Conservation (phyloP, 2,113 vertebrate species). For the Ceyx melanurus region DNA sequence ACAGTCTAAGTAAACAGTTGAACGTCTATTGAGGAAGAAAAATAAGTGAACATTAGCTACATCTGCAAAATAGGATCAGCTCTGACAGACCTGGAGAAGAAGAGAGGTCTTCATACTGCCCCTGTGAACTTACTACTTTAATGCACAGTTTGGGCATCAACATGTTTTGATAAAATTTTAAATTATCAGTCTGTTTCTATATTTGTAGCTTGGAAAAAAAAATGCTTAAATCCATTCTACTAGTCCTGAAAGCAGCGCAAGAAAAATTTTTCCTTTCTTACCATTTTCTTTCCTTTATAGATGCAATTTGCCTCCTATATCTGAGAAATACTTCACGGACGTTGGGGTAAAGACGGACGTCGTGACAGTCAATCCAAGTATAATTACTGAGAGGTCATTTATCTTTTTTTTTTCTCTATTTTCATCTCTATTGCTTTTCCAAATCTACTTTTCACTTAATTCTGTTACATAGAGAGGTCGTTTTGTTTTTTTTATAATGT, state of each 20-base stretch:
- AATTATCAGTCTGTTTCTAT: background rate
- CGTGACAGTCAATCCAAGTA: slow-evolving; percentile 97
- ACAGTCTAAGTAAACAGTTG: background rate
- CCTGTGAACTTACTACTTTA: background rate
- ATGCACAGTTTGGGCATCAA: background rate
- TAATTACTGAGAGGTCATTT: slow-evolving; percentile 92
- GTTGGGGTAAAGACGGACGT: slow-evolving; percentile 95
- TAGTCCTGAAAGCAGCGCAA: background rate
- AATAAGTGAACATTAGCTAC: background rate
- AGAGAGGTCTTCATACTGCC: background rate
- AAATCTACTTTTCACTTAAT: background rate
- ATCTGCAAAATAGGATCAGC: background rate
- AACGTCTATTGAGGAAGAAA: background rate
- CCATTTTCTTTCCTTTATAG: slow-evolving; percentile 68
- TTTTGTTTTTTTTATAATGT: background rate
- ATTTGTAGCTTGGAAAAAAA: background rate
- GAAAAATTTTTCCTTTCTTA: background rate
- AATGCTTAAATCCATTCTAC: background rate
- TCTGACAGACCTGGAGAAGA: background rate
- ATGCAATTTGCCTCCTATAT: slow-evolving; percentile 96
- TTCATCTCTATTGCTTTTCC: background rate
- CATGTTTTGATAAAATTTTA: background rate
- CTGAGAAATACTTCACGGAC: slow-evolving; percentile 87
- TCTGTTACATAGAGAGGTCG: background rate
- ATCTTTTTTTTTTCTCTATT: background rate